A percentile compares a stretch with the other conserved stretches of the same genome.
Conservation (phyloP, 2,797 vertebrate species). For the Epinephelus coioides region DNA sequence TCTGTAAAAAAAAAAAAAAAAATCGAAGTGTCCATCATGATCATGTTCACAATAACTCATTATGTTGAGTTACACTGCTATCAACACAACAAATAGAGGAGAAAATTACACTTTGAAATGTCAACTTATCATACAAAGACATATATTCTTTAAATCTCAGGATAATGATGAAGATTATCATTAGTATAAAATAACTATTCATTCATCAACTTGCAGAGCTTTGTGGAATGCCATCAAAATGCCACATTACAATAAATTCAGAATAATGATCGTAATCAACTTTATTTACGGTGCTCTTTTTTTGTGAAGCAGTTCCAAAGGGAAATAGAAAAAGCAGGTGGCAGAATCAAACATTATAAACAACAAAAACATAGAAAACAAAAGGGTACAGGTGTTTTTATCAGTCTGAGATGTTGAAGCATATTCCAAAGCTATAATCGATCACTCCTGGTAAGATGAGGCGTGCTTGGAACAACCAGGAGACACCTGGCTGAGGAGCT, state of each 20-base stretch:
- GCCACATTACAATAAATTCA: conserved; percentile 28
- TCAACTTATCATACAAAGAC: background rate
- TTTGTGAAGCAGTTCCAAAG: background rate
- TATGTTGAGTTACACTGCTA: background rate
- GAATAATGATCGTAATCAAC: conserved; percentile 13
- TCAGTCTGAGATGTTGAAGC: too few species aligned
- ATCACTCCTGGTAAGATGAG: background rate
- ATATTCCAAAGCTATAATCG: too few species aligned
- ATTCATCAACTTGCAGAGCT: conserved; percentile 6
- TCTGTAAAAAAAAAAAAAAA: background rate
- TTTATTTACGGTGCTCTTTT: background rate
- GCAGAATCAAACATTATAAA: background rate
- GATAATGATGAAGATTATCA: background rate
- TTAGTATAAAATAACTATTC: background rate
- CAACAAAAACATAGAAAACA: background rate
- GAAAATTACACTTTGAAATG: background rate
- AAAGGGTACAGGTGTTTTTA: too few species aligned
- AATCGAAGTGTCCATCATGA: background rate
- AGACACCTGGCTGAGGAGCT: too few species aligned
- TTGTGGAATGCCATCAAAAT: conserved; percentile 32
- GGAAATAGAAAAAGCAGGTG: background rate
- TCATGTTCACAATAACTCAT: background rate
- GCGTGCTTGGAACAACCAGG: background rate
- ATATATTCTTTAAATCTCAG: background rate
- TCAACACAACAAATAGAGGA: background rate